Evolutionary conservation across 2,113 vertebrate genomes (phyloP), one percentile per base, ranked within the genome.

Genomic region (Sardina pilchardus): DNA sequence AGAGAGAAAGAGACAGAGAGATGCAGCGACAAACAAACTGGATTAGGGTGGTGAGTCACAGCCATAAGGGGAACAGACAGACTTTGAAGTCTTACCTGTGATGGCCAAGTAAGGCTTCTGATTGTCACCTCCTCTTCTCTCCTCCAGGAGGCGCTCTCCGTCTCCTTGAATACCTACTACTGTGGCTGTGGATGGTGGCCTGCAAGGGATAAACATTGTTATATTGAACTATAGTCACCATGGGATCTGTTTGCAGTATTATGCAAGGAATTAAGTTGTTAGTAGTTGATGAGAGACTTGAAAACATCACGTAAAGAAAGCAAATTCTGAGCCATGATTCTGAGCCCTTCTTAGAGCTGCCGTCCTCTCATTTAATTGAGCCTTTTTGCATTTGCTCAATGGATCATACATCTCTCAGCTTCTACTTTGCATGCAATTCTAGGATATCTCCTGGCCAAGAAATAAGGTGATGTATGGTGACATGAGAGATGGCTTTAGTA

Each of bases 111-210:
- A 96, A 81, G 94, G 91, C 94, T 96, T 96, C 87, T 97, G 94
- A 0, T 95, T 96, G 91, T 99, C 97, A 87, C 97, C 96, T 30
- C 98, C 97, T 87, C 94, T 97, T 87, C 98, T 95, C 83, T 97
- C 97, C 93, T 98, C 97, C 82, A 97, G 94, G 85, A 99, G 92
- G 83, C 94, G 95, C 85, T 99, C 97, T 36, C 94, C 92, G 88
- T 99, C 97, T 80, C 97, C 95, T 90, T 97, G 96, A 90, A 97
- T 93, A 26, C 96, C 95, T 75, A 99, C 95, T 80, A 97, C 97
- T 84, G 92, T 99, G 67, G 96, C 97, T 1, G 98, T 99, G 81
- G 97, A 99, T 43, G 98, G 97, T 89, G 98, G 97, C 86, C 98
- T 99, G 92, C 30, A 34, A 34, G 30, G 63, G 6, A 30, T 59